These are phyloP conservation scores for Rhynchopsitta pachyrhyncha DNA, from an alignment of 2,113 vertebrate genomes.

Conservation along the genomic window DNA sequence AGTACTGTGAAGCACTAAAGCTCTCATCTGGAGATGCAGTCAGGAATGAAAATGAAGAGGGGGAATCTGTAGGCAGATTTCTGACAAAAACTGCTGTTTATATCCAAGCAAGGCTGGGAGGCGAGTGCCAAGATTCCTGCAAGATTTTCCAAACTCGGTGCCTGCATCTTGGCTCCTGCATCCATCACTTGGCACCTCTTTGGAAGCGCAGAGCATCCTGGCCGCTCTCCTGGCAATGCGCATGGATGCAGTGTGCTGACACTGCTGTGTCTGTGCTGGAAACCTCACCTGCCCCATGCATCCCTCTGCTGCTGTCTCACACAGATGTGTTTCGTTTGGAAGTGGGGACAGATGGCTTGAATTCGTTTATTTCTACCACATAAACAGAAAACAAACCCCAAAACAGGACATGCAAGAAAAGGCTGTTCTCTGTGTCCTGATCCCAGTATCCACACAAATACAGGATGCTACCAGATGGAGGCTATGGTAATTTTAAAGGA, in stretches of 20 bases:
- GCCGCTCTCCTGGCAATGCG: neutral
- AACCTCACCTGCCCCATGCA: fast-evolving
- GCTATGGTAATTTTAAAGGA: slow-evolving; percentile 41
- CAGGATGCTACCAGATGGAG: slow-evolving; percentile 28
- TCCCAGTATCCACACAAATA: neutral
- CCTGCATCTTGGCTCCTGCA: neutral
- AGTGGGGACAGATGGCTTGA: neutral
- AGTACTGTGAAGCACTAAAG: neutral
- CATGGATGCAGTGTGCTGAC: neutral
- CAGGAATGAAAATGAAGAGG: slow-evolving; percentile 22
- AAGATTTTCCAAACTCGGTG: neutral
- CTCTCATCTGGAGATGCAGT: neutral
- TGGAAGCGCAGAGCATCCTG: neutral
- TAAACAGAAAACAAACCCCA: slow-evolving; percentile 6
- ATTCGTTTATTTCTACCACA: neutral
- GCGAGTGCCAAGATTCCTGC: neutral
- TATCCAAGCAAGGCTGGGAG: neutral
- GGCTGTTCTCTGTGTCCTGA: neutral
- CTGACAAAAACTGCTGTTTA: slow-evolving; percentile 37
- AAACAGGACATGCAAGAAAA: neutral
- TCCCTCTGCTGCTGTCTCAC: neutral
- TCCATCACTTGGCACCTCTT: neutral
- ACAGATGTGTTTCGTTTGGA: neutral
- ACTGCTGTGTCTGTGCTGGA: neutral
- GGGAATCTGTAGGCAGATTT: slow-evolving; percentile 26